These are phyloP conservation scores for Dasysyrphus tricinctus DNA, from an alignment of 2,888 invertebrate species.

Conservation along the genomic window DNA sequence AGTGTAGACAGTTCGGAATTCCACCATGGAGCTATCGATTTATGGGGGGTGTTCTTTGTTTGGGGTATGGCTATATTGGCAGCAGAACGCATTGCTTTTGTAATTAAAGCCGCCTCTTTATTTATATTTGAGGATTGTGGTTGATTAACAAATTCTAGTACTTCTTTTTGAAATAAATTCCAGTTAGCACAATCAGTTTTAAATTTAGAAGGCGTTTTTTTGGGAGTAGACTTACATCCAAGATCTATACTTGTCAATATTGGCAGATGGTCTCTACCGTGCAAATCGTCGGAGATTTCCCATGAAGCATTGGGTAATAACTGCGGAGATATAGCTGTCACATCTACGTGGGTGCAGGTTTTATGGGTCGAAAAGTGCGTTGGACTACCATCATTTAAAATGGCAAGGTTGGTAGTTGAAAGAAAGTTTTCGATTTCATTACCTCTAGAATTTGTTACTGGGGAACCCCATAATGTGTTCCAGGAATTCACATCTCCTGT, in stretches of 20 bases:
- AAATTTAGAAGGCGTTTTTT: neutral
- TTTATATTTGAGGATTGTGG: neutral
- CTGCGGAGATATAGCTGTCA: neutral
- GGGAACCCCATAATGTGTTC: constrained; percentile 24
- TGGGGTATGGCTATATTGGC: neutral
- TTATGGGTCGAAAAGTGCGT: neutral
- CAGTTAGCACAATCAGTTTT: neutral
- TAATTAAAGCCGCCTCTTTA: neutral
- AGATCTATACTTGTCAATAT: neutral
- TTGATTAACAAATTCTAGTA: neutral
- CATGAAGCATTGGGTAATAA: neutral
- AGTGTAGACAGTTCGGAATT: neutral
- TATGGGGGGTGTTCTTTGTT: neutral
- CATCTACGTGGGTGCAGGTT: neutral
- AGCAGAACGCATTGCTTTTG: neutral
- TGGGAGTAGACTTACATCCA: neutral
- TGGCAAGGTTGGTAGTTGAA: neutral
- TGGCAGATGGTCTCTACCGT: neutral
- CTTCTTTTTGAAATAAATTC: neutral
- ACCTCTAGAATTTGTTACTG: neutral
- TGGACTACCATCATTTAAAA: neutral
- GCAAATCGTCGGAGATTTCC: neutral
- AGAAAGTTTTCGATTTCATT: neutral
- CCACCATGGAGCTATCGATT: neutral
- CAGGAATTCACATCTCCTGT: constrained; percentile 19